These are phyloP conservation scores for Germaria angustata DNA, from an alignment of 2,888 invertebrate genomes.

Conservation along the genomic window DNA sequence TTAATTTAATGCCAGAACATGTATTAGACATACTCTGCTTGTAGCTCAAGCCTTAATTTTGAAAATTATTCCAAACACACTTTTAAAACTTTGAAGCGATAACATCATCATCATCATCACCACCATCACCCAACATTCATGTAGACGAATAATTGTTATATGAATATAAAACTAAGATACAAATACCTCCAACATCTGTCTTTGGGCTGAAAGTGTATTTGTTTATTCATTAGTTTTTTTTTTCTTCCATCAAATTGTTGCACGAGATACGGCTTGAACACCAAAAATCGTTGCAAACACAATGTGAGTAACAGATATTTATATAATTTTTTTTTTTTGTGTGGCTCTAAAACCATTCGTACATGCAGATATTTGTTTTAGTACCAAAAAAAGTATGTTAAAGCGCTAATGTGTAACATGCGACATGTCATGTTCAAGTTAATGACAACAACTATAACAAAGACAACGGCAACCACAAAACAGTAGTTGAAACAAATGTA, in stretches of 20 bases:
- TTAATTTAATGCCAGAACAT: conserved; percentile 39
- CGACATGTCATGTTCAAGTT: conserved; percentile 66
- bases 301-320: background rate
- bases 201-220: background rate
- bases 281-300: conserved; percentile 42
- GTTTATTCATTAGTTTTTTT: background rate
- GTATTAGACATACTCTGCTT: conserved; percentile 1
- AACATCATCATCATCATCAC: conserved; percentile 58
- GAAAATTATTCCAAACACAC: conserved; percentile 53
- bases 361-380: background rate
- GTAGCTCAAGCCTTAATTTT: conserved; percentile 35
- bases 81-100: conserved; percentile 43
- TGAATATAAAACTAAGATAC: background rate
- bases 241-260: conserved; percentile 48
- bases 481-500: conserved; percentile 10
- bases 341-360: background rate
- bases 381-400: conserved; percentile 46
- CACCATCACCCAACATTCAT: background rate
- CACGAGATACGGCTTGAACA: conserved; percentile 48
- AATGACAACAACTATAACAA: conserved; percentile 59
- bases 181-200: background rate
- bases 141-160: background rate
- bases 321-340: background rate
- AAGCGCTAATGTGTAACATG: conserved; percentile 65
- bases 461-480: conserved; percentile 12